Evolutionary conservation across 1,140 invertebrate genomes (phyloP).

Genomic region (Trissolcus basalis): DNA sequence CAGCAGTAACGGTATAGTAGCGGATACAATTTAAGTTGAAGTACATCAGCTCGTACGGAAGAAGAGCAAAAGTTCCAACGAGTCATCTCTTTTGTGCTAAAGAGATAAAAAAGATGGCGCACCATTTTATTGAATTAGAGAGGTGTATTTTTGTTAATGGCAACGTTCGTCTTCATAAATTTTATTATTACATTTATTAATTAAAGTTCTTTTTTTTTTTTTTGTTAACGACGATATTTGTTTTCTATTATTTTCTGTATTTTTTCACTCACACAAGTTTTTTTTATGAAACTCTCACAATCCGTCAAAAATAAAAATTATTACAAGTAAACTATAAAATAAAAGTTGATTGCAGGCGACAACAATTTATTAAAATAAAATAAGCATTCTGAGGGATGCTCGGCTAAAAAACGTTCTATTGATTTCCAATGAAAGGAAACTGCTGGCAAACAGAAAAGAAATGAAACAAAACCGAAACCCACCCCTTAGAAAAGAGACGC

Average conservation of each 20-base stretch:
- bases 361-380: not conserved
- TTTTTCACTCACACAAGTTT: too few relatives aligned
- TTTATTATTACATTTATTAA: not conserved
- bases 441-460: constrained; percentile 10
- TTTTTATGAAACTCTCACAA: too few relatives aligned
- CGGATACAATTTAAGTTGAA: constrained; percentile 50
- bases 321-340: not conserved
- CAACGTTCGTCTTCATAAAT: constrained; percentile 12
- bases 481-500: constrained; percentile 19
- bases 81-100: constrained; percentile 27
- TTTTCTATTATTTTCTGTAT: too few relatives aligned
- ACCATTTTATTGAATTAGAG: constrained; percentile 38
- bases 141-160: constrained; percentile 39
- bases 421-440: constrained; percentile 44
- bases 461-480: constrained; percentile 28
- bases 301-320: too few relatives aligned
- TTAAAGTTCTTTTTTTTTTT: not conserved
- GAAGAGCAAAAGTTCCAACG: constrained; percentile 46
- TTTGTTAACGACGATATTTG: too few relatives aligned
- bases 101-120: constrained; percentile 31
- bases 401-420: constrained; percentile 3
- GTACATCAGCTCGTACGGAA: constrained; percentile 37
- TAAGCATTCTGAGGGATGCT: not conserved
- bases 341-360: not conserved
- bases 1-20: constrained; percentile 15